phyloP scores from a whole-genome alignment of 2,797 vertebrate genomes.

The Cuculus canorus region DNA sequence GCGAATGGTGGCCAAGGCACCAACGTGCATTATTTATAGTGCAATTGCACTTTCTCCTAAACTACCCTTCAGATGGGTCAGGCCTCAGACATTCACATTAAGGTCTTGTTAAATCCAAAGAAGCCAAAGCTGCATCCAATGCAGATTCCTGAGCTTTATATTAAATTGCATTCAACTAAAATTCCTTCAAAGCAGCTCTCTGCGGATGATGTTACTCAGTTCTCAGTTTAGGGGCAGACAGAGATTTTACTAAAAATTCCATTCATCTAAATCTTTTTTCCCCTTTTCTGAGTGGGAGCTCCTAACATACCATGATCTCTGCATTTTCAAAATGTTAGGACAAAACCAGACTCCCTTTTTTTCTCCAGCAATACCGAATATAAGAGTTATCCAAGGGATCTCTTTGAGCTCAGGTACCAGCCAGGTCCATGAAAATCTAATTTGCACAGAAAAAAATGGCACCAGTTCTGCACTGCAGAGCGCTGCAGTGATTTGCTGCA shows the following conservation, averaged over 20 bases:
- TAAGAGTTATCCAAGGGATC: neutral
- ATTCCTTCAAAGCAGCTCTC: neutral
- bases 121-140: neutral
- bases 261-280: neutral
- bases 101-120: conserved; percentile 46
- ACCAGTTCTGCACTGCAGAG: conserved; percentile 37
- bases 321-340: neutral
- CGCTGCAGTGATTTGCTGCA: conserved; percentile 27
- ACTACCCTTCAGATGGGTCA: conserved; percentile 26
- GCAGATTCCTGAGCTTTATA: neutral
- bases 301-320: neutral
- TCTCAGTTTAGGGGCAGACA: neutral
- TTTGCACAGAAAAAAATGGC: neutral
- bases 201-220: neutral
- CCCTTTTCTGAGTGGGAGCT: neutral
- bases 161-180: neutral
- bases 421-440: neutral
- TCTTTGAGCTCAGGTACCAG: neutral
- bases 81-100: conserved; percentile 4
- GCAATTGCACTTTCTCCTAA: conserved; percentile 45
- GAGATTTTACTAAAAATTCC: neutral
- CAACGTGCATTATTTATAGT: conserved; percentile 63
- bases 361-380: neutral
- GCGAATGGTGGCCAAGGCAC: conserved; percentile 51
- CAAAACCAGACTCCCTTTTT: neutral